These are phyloP conservation scores for Sardina pilchardus DNA, from an alignment of 2,113 vertebrate species.

Conservation along the genomic window DNA sequence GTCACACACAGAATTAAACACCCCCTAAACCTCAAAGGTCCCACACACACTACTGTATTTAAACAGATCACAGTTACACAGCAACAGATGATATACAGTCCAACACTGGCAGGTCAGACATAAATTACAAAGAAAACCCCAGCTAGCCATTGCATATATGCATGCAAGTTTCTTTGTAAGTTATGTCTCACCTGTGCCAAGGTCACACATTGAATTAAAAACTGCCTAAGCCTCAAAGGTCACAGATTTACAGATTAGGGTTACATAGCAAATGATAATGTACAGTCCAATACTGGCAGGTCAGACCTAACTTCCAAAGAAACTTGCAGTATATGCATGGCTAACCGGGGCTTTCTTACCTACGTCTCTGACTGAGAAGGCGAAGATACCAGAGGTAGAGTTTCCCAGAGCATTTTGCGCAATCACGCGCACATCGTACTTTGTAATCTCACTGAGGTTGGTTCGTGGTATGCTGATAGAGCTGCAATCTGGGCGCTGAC, in stretches of 20 bases:
- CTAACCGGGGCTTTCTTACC: slow-evolving; percentile 46
- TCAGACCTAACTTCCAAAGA: background rate
- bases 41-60: slow-evolving; percentile 24
- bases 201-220: background rate
- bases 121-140: background rate
- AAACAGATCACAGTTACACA: background rate
- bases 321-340: background rate
- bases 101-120: background rate
- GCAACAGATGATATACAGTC: background rate
- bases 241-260: slow-evolving; percentile 24
- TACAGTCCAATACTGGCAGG: background rate
- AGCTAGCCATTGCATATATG: too few species aligned
- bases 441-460: slow-evolving; percentile 39
- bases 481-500: background rate
- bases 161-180: too few species aligned
- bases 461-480: slow-evolving; percentile 42
- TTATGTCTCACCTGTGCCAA: too few species aligned
- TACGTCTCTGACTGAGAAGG: slow-evolving; percentile 49
- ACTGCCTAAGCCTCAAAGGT: slow-evolving; percentile 20
- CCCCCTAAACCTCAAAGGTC: slow-evolving; percentile 23
- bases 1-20: background rate
- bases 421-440: slow-evolving; percentile 50
- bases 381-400: slow-evolving; percentile 54
- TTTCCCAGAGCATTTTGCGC: slow-evolving; percentile 65
- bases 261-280: background rate